These are phyloP conservation scores for Galeruca laticollis DNA, from an alignment of 2,888 invertebrate species.

Conservation along the genomic window DNA sequence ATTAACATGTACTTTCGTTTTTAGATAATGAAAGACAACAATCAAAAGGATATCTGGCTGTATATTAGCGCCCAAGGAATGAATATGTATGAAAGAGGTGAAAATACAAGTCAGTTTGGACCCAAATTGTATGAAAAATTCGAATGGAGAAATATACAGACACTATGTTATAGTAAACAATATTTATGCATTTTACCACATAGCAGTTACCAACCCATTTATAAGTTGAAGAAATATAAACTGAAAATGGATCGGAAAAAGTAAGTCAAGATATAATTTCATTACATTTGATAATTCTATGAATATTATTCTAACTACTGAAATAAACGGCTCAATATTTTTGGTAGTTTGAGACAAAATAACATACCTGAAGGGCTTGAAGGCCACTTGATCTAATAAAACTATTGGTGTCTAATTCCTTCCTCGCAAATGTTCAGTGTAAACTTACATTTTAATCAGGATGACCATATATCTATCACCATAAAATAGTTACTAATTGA, in stretches of 20 bases:
- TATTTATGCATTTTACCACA: constrained; percentile 72
- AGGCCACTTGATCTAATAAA: no score
- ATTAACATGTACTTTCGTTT: constrained; percentile 33
- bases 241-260: constrained; percentile 80
- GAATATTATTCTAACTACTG: no score
- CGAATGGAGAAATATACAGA: constrained; percentile 81
- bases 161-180: constrained; percentile 81
- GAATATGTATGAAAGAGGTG: constrained; percentile 72
- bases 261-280: constrained; percentile 63
- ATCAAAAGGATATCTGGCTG: constrained; percentile 72
- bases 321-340: no score
- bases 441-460: no score
- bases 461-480: background rate
- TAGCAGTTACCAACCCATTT: constrained; percentile 69
- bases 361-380: no score
- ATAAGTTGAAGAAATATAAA: constrained; percentile 76
- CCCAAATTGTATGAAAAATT: constrained; percentile 67
- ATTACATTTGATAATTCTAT: background rate
- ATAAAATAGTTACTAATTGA: constrained; percentile 22
- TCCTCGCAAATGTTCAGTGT: no score
- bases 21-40: constrained; percentile 71
- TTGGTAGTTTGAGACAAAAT: no score
- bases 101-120: constrained; percentile 61
- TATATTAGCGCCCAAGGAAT: constrained; percentile 76
- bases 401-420: no score